Evolutionary conservation across 2,888 invertebrate species (phyloP).

Genomic region (Nomada fucata): DNA sequence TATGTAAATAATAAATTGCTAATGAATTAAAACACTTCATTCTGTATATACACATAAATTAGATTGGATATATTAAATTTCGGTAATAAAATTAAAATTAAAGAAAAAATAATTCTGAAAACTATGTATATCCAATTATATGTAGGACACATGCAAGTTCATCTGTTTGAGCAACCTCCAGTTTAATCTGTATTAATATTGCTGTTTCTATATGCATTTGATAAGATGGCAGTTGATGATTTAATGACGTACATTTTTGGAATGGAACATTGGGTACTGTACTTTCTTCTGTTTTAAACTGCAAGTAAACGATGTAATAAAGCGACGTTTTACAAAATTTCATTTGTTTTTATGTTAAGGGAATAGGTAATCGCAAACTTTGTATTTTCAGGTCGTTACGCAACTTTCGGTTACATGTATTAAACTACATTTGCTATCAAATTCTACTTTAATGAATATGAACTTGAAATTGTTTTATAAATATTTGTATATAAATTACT

Average conservation of each 20-base stretch:
- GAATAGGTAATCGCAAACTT: constrained; percentile 30
- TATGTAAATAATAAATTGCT: not conserved
- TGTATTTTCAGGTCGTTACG: constrained; percentile 38
- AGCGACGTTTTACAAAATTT: constrained; percentile 4
- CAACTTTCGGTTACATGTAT: constrained; percentile 48
- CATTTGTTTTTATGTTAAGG: constrained; percentile 41
- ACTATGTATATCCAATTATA: too few relatives aligned
- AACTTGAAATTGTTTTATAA: constrained; percentile 71
- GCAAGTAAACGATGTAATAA: constrained; percentile 8
- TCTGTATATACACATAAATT: too few relatives aligned
- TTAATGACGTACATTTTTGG: constrained; percentile 23
- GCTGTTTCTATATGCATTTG: not conserved
- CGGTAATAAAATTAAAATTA: too few relatives aligned
- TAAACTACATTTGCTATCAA: constrained; percentile 50
- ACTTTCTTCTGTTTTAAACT: constrained; percentile 5
- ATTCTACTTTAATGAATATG: constrained; percentile 69
- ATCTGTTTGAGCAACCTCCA: too few relatives aligned
- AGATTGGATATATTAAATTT: too few relatives aligned
- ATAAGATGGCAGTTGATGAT: not conserved
- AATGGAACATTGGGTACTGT: constrained; percentile 15
- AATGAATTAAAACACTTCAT: too few relatives aligned
- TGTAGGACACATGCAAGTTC: too few relatives aligned
- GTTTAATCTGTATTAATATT: too few relatives aligned
- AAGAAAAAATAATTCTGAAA: too few relatives aligned
- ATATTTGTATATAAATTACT: constrained; percentile 71